Evolutionary conservation across 2,113 vertebrate species (phyloP), one percentile per base, ranked within the genome.

Genomic region (Microtus oregoni): DNA sequence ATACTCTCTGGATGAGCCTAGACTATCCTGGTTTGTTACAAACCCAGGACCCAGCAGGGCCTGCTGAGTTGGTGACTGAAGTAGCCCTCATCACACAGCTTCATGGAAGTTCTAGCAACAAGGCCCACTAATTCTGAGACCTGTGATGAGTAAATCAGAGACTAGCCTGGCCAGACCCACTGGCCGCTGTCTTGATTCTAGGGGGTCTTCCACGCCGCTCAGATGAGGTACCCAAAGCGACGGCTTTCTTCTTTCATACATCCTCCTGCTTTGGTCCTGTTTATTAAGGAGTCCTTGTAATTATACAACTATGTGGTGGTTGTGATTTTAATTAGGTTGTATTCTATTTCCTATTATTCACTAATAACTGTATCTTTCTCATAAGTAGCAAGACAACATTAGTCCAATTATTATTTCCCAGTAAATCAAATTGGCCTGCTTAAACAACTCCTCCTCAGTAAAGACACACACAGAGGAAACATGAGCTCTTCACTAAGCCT

Each of bases 261-360:
- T 52, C 83, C 78, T 92, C 75, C n/a, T 32, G 50, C 30, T 78
- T 75, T 77, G 24, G 81, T n/a, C 61, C 0, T 30, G 44, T 38
- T 89, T 30, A 47, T 35, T 70, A 90, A 12, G 63, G 50, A 14
- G 3, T 72, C n/a, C 95, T 24, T n/a, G 58, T 68, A 47, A 81
- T 86, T 87, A 63, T 4, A 65, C 15, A 87, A 86, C 41, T 32
- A 3, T 22, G 13, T 10, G 47, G 28, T 55, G 38, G 47, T 44
- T 77, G 61, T 85, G 63, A 90, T 96, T 87, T 68, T 72, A 83
- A 94, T 73, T 78, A 44, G 75, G 78, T 68, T 92, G 61, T 76
- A 85, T 85, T n/a, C 68, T 61, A 28, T 44, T 72, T 88, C 82
- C 91, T 86, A 76, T 50, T 68, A 86, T 92, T 93, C n/a, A 81